These are phyloP conservation scores for Ispidina picta DNA, from an alignment of 2,797 vertebrate species.

Conservation along the genomic window DNA sequence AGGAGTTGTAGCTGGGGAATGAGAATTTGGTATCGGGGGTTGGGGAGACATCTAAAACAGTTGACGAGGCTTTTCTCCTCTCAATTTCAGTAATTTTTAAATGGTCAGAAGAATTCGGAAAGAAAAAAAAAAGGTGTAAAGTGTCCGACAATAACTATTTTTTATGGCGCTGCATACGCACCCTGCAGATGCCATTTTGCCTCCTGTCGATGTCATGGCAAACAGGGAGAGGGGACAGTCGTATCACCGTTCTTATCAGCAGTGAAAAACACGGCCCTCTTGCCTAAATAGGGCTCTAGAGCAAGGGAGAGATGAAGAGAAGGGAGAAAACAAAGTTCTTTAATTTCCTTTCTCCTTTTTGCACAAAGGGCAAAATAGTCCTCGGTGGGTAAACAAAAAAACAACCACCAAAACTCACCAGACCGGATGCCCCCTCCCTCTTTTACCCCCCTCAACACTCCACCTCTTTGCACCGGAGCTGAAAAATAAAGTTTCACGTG, in stretches of 20 bases:
- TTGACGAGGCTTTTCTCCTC: not conserved
- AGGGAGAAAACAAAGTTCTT: not conserved
- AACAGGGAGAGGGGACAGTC: not conserved
- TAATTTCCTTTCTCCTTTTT: not conserved
- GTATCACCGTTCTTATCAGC: not conserved
- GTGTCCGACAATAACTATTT: not conserved
- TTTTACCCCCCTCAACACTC: not conserved
- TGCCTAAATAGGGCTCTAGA: not conserved
- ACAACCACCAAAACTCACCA: not conserved
- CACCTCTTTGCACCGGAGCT: not conserved
- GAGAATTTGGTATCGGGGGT: not conserved
- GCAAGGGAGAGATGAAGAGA: not conserved
- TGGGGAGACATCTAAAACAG: not conserved
- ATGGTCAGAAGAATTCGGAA: not conserved
- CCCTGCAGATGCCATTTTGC: not conserved
- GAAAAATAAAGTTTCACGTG: conserved; percentile 6
- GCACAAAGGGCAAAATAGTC: not conserved
- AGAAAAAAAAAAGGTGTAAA: not conserved
- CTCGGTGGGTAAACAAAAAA: conserved; percentile 40
- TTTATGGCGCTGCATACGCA: not conserved
- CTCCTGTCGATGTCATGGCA: not conserved
- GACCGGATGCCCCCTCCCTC: conserved; percentile 14
- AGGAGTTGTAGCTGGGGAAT: not conserved
- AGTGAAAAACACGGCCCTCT: not conserved
- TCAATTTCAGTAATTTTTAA: not conserved